Evolutionary conservation across 2,797 vertebrate genomes (phyloP).

Genomic region (Coregonus suidteri): DNA sequence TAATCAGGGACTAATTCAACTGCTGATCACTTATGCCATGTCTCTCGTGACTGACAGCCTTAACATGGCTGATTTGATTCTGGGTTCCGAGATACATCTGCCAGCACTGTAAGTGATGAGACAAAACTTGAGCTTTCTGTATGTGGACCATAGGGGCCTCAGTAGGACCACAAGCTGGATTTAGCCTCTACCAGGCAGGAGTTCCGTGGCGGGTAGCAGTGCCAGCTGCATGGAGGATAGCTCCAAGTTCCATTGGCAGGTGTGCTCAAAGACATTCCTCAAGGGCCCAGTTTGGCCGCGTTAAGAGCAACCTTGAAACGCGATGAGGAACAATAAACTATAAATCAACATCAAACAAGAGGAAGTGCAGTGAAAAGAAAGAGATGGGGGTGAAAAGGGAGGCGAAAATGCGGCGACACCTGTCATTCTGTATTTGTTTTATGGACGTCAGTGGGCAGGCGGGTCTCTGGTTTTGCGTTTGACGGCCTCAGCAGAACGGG

Average conservation of each 20-base stretch:
- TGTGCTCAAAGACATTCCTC: slow-evolving; percentile 55
- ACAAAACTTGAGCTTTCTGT: slow-evolving; percentile 21
- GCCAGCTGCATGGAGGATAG: slow-evolving; percentile 32
- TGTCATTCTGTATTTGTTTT: slow-evolving; percentile 77
- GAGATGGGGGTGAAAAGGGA: slow-evolving; percentile 14
- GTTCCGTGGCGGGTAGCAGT: slow-evolving; percentile 30
- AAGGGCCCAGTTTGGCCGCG: slow-evolving; percentile 62
- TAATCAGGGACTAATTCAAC: not conserved
- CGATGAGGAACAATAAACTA: slow-evolving; percentile 74
- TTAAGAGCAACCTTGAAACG: slow-evolving; percentile 75
- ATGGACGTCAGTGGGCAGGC: slow-evolving; percentile 64
- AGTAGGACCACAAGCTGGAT: slow-evolving; percentile 38
- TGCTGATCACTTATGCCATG: not conserved
- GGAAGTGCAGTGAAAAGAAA: slow-evolving; percentile 20
- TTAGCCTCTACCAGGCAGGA: slow-evolving; percentile 41
- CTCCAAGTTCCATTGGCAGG: slow-evolving; percentile 54
- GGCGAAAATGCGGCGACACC: slow-evolving; percentile 56
- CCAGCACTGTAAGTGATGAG: not conserved
- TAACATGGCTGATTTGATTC: not conserved
- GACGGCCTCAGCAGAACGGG: slow-evolving; percentile 75
- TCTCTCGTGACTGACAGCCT: not conserved
- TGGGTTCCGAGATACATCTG: not conserved
- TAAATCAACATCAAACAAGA: slow-evolving; percentile 66
- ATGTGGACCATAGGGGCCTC: slow-evolving; percentile 45
- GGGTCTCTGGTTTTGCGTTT: slow-evolving; percentile 58